Conservation (phyloP, 2,797 vertebrate species). For the Sparus aurata region DNA sequence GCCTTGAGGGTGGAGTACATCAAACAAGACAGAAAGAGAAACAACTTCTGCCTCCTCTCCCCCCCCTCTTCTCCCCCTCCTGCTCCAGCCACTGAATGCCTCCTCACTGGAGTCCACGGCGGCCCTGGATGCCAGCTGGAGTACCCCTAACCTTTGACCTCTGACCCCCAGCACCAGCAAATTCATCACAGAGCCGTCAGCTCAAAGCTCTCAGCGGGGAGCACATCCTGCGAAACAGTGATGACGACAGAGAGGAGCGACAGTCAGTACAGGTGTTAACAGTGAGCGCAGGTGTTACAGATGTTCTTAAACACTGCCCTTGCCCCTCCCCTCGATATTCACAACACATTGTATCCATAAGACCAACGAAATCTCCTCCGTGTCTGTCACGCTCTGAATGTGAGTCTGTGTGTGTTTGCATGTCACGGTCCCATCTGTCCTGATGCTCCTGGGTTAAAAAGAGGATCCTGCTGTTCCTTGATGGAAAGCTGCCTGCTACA, state of each 20-base stretch:
- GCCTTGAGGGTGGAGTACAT: conserved; percentile 47
- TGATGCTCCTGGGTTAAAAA: conserved; percentile 82
- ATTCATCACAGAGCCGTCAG: conserved; percentile 71
- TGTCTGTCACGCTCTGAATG: conserved; percentile 43
- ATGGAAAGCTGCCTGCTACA: conserved; percentile 86
- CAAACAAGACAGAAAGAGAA: conserved; percentile 55
- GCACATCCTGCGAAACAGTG: conserved; percentile 47
- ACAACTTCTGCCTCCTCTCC: conserved; percentile 39
- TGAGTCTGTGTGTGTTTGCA: conserved; percentile 70
- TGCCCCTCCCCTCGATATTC: not conserved
- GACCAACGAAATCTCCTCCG: conserved; percentile 18
- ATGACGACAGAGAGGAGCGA: conserved; percentile 26
- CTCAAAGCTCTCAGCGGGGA: conserved; percentile 61
- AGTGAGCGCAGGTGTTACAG: conserved; percentile 69
- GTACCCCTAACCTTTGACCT: conserved; percentile 82
- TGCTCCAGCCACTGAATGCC: conserved; percentile 78
- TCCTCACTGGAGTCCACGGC: conserved; percentile 79
- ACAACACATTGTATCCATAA: conserved; percentile 9
- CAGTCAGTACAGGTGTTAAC: conserved; percentile 56
- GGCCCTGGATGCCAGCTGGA: conserved; percentile 87
- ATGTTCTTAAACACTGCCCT: conserved; percentile 40
- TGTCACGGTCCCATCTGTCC: conserved; percentile 85
- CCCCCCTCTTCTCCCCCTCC: conserved; percentile 33
- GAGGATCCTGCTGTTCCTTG: conserved; percentile 86
- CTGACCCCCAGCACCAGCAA: conserved; percentile 73